phyloP scores from a whole-genome alignment of 2,888 invertebrate species.

The Rotaria magnacalcarata region DNA sequence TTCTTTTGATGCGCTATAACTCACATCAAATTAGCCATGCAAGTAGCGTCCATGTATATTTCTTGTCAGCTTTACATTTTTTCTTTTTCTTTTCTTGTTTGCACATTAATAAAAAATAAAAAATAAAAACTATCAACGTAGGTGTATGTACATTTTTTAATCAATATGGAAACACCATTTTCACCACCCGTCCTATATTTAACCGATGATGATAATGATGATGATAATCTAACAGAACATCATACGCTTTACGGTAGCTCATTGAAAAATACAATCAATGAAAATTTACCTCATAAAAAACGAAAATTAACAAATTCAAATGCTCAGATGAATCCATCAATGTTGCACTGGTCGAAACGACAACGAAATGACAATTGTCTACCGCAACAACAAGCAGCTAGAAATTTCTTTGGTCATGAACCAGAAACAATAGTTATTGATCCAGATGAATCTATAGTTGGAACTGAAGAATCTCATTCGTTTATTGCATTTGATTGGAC shows the following conservation, averaged over 20 bases:
- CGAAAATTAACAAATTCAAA: not conserved
- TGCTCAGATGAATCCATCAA: not conserved
- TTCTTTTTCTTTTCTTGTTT: not conserved
- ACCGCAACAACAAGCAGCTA: not conserved
- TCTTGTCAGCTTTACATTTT: not conserved
- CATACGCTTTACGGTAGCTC: too few species aligned
- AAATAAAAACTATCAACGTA: not conserved
- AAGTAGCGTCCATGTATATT: too few species aligned
- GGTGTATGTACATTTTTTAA: not conserved
- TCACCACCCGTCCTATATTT: not conserved
- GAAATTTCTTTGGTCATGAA: too few species aligned
- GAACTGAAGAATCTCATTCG: not conserved
- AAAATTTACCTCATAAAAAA: not conserved
- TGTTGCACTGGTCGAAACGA: not conserved
- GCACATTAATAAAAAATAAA: not conserved
- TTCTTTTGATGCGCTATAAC: too few species aligned
- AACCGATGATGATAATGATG: not conserved
- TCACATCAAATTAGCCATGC: too few species aligned
- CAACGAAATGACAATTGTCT: not conserved
- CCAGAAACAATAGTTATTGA: not conserved
- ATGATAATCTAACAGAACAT: not conserved
- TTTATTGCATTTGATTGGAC: not conserved
- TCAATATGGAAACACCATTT: not conserved
- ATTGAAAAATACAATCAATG: not conserved
- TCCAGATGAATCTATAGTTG: not conserved